Evolutionary conservation across 2,888 invertebrate genomes (phyloP), one percentile per base, ranked within the genome.

Genomic region (Drosophila paramelanica): DNA sequence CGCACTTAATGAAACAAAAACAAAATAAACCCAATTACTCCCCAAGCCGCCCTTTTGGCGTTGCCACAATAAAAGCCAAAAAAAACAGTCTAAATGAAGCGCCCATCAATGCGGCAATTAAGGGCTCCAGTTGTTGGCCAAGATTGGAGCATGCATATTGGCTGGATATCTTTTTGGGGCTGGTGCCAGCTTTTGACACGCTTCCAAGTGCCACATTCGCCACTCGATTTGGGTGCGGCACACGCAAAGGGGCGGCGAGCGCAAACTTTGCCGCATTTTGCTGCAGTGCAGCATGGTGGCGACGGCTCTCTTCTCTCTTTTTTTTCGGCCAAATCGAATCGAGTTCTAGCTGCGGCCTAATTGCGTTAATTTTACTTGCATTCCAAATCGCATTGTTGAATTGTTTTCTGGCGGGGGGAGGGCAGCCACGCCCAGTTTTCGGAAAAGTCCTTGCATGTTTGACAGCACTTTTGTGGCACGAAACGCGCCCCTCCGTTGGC

Each of bases 281-380:
- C 66, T 64, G 83, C 86, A 80, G 38, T 86, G 72, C 78, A 81
- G 59, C 84, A 74, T 43, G 60, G 66, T 27, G 55, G 60, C 55
- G 53, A 7, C n/a, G n/a, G n/a, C 51, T 68, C 55, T 52, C 52
- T 20, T 20, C 20, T 20, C 51, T 67, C 55, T 52, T 56, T 6
- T 55, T 68, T 58, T 52, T 56, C 27, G 50, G 42, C 56, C 41
- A 17, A 68, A 66, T 66, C 67, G 67, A 70, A 67, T 77, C 50
- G 57, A 59, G 56, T 73, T 59, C 79, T 74, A 69, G 53, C 81
- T 46, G 70, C 73, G 80, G 70, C 81, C 77, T 89, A 90, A 88
- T 89, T 88, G 83, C 75, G 85, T 88, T 88, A 89, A 88, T 89
- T 89, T 84, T 71, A 59, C 86, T 79, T 70, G 79, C 70, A 86